Conservation (phyloP, 2,113 vertebrate genomes). For the Henicopernis longicauda region DNA sequence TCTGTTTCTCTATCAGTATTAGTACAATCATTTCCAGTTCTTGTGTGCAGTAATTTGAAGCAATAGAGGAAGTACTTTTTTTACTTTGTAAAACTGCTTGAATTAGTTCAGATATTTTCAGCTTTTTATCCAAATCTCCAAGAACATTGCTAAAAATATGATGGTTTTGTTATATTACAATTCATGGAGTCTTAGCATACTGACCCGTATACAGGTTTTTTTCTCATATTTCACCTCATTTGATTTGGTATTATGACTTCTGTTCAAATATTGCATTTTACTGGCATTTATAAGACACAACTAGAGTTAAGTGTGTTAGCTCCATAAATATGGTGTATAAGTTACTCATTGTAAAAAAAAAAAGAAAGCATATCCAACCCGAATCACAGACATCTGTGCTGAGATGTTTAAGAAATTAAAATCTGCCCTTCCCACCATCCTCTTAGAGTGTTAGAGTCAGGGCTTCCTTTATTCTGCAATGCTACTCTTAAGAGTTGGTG, state of each 20-base stretch:
- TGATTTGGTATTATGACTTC: background rate
- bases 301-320: background rate
- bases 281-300: background rate
- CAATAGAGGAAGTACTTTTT: background rate
- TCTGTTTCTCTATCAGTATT: background rate
- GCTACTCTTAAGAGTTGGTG: background rate
- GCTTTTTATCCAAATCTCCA: background rate
- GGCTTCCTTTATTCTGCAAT: background rate
- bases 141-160: background rate
- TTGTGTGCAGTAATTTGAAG: background rate
- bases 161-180: rapidly evolving
- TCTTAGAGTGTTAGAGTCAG: background rate
- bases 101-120: background rate
- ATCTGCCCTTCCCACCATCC: background rate
- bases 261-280: background rate
- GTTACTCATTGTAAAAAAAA: too few relatives aligned
- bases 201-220: background rate
- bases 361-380: too few relatives aligned
- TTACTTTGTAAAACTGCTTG: background rate
- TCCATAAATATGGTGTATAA: background rate
- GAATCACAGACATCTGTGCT: background rate
- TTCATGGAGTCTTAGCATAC: background rate
- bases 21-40: background rate
- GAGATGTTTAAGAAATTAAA: background rate
- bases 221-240: background rate